Evolutionary conservation across 1,140 invertebrate species (phyloP).

Genomic region (Drosophila nannoptera): DNA sequence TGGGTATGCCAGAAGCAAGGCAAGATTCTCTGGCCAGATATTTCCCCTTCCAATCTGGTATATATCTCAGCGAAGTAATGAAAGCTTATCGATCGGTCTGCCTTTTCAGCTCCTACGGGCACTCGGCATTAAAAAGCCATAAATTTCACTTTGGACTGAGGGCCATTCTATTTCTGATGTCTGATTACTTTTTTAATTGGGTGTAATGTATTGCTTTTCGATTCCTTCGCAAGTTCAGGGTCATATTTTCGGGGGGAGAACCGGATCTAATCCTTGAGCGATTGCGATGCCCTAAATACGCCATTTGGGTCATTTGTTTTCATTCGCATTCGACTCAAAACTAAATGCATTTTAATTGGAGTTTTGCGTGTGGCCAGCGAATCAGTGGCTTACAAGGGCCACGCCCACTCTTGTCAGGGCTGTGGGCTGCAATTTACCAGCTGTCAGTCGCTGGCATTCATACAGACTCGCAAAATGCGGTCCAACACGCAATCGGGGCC

Average conservation of each 20-base stretch:
- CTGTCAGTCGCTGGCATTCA: conserved; percentile 48
- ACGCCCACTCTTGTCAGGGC: conserved; percentile 8
- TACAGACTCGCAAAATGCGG: conserved; percentile 29
- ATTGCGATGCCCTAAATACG: conserved; percentile 3
- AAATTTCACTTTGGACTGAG: background rate
- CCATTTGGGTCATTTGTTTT: conserved; percentile 29
- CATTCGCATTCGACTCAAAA: conserved; percentile 31
- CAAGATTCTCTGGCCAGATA: too few species aligned
- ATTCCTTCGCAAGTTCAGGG: conserved; percentile 17
- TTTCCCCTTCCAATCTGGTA: too few species aligned
- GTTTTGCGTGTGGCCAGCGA: conserved; percentile 61
- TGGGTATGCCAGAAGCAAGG: conserved; percentile 1
- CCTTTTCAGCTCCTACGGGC: background rate
- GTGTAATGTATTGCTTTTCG: background rate
- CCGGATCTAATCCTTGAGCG: background rate
- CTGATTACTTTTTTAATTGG: too few species aligned
- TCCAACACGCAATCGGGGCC: conserved; percentile 32
- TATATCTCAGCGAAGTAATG: too few species aligned
- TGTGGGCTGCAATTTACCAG: conserved; percentile 55
- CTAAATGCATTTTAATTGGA: conserved; percentile 62
- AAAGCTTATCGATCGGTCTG: too few species aligned
- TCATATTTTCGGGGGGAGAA: background rate
- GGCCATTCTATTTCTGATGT: background rate
- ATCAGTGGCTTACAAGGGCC: conserved; percentile 29
- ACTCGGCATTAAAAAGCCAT: background rate